Percentiles rank a stretch among this genome's conserved stretches.
Evolutionary conservation across 2,113 vertebrate species (phyloP).

Genomic region (Ceratotherium simum): DNA sequence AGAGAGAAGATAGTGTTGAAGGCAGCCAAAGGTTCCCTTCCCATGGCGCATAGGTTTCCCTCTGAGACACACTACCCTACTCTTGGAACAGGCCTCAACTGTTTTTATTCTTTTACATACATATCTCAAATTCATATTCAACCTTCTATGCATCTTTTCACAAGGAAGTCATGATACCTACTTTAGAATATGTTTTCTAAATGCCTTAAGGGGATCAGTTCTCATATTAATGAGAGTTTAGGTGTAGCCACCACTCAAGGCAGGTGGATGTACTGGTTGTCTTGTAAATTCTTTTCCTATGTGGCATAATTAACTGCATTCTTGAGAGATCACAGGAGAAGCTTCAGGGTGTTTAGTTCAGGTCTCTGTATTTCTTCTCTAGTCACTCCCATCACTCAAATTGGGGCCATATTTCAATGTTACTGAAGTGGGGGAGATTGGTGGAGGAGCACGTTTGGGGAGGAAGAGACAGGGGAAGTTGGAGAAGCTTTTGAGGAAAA

Average conservation of each 20-base stretch:
- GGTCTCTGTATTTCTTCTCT: not conserved
- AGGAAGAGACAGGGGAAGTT: not conserved
- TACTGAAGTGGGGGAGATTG: not conserved
- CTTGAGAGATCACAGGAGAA: not conserved
- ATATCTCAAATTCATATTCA: not conserved
- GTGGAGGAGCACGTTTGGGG: not conserved
- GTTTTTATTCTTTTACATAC: not conserved
- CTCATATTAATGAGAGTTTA: not conserved
- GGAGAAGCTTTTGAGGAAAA: not conserved
- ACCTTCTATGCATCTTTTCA: not conserved
- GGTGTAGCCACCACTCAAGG: not conserved
- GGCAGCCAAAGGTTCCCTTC: not conserved
- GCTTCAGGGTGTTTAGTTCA: not conserved
- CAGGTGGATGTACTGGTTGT: not conserved
- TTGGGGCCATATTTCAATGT: not conserved
- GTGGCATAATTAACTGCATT: not conserved
- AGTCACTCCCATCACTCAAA: not conserved
- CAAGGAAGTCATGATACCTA: not conserved
- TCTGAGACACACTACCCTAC: not conserved
- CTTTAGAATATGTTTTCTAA: constrained; percentile 21
- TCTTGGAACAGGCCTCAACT: not conserved
- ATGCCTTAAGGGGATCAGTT: not conserved
- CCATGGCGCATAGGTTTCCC: not conserved
- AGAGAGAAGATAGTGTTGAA: not conserved
- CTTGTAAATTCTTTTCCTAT: not conserved